Conservation (phyloP, 2,797 vertebrate species). For the Pangasius krempfi region DNA sequence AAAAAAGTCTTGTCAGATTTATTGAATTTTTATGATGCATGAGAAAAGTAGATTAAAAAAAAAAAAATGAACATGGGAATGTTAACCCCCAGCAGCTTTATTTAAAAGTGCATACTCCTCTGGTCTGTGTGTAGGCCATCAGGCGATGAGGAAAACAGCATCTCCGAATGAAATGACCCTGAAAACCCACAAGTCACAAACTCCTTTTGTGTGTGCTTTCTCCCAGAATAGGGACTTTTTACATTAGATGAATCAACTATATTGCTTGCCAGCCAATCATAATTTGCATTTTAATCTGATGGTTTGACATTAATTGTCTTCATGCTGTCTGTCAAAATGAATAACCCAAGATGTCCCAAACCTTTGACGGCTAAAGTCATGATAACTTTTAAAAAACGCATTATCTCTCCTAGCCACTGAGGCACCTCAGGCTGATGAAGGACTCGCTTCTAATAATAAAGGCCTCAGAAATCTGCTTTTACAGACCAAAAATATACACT, state of each 20-base stretch:
- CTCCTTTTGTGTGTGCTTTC: not conserved
- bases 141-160: no score
- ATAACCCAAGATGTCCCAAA: not conserved
- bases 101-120: not conserved
- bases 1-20: not conserved
- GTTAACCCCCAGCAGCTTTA: not conserved
- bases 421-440: not conserved
- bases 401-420: not conserved
- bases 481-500: not conserved
- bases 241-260: not conserved
- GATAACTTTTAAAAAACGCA: not conserved
- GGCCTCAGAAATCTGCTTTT: not conserved
- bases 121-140: not conserved
- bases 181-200: not conserved
- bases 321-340: constrained; percentile 11
- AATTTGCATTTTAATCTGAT: constrained; percentile 22
- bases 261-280: not conserved
- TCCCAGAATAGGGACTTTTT: constrained; percentile 15
- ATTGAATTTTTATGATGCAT: not conserved
- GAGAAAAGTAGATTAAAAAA: not conserved
- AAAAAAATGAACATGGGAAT: not conserved
- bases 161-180: not conserved
- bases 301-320: constrained; percentile 11
- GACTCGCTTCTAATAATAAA: not conserved
- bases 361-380: not conserved